Evolutionary conservation across 2,888 invertebrate genomes (phyloP), one percentile per base, ranked within the genome.

Genomic region (Catocala fraxini): DNA sequence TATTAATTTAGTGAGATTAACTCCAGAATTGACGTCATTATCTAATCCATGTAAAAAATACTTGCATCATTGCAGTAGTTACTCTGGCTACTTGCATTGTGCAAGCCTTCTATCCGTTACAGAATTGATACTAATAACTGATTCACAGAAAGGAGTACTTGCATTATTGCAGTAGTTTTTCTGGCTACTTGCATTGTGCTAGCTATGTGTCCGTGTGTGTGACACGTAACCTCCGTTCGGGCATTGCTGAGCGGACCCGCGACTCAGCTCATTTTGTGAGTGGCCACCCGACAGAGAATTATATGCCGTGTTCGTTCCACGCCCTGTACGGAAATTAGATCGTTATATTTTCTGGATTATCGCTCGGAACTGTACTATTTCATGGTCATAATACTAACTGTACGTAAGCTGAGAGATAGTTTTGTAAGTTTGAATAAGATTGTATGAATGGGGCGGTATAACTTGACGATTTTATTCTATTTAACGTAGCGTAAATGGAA

Each of bases 221-320:
- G n/a, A 11, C 42, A 42, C 41, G 59, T 71, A 73, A 73, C 74
- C 68, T 73, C 70, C 72, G 73, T 58, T 68, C 67, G 73, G 69
- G 70, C 73, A 81, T 67, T 77, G 83, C 83, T 82, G 80, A 82
- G 81, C 78, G 77, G 77, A 80, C 80, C 81, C 80, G 81, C 88
- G 81, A 85, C 75, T 87, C 89, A 85, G 89, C 87, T 86, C 84
- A 84, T 84, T 89, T 85, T 83, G 83, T 81, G 84, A 87, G 86
- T 85, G 84, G 83, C 83, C 80, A 79, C 76, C 84, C 88, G 83
- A 77, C 85, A 73, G 78, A 83, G 87, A 89, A 87, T 88, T 87
- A 88, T 85, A 74, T 82, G 79, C 83, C 72, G 69, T 75, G 73
- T 70, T 71, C 73, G 56, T 72, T 66, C 76, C 79, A 79, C 70